Percentiles rank a stretch among this genome's conserved stretches.
Evolutionary conservation across 2,888 invertebrate species (phyloP).

Genomic region (Biston betularia): DNA sequence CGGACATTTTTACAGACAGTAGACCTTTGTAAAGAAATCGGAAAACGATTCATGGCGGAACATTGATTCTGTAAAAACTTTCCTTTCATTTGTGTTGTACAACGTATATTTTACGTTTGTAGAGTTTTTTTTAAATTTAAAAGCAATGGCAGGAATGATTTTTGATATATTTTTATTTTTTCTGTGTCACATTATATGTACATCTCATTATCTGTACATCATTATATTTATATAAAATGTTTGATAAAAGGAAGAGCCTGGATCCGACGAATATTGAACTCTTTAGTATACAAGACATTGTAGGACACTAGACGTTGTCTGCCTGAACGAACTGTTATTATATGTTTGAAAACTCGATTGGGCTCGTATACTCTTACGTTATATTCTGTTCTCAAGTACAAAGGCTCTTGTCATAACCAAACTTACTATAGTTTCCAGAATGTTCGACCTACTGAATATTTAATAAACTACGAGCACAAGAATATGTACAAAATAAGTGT

Average conservation of each 20-base stretch:
- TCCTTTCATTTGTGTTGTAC: no score
- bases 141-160: no score
- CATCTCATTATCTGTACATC: no score
- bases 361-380: slow-evolving; percentile 1
- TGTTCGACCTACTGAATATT: slow-evolving; percentile 19
- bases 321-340: background rate
- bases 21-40: slow-evolving; percentile 17
- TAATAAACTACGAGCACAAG: slow-evolving; percentile 1
- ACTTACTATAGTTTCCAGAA: slow-evolving; percentile 14
- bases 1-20: slow-evolving; percentile 12
- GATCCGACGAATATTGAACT: no score
- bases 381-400: slow-evolving; percentile 11
- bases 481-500: background rate
- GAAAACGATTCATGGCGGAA: slow-evolving; percentile 17
- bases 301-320: no score
- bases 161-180: no score
- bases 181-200: no score
- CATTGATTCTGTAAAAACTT: slow-evolving; percentile 5
- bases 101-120: no score
- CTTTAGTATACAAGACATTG: no score
- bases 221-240: no score
- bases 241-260: no score
- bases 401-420: slow-evolving; percentile 22
- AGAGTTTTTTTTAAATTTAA: no score
- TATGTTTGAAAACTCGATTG: background rate